A percentile compares a stretch with the other conserved stretches of the same genome.
phyloP scores from a whole-genome alignment of 2,113 vertebrate genomes.

The Rhegmatorhina hoffmannsi region DNA sequence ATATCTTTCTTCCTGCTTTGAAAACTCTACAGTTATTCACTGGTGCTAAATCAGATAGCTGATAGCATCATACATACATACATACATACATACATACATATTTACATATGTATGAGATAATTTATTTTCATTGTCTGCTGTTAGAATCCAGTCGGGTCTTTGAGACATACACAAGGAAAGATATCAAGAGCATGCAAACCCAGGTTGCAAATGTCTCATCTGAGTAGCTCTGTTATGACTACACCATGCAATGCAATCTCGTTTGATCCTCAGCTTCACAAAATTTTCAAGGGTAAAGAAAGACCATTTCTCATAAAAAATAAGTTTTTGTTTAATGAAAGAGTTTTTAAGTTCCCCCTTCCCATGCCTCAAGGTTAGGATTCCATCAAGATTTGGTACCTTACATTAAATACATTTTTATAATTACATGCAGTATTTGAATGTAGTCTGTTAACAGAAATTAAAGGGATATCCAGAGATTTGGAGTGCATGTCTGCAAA shows the following conservation, averaged over 20 bases:
- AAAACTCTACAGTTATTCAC: neutral
- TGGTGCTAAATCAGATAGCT: neutral
- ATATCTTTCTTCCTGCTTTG: neutral
- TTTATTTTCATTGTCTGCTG: neutral
- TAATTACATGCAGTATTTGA: neutral
- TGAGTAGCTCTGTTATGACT: neutral
- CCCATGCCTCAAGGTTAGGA: neutral
- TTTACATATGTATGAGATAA: neutral
- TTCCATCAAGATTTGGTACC: neutral
- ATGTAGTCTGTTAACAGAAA: neutral
- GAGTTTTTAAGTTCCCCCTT: neutral
- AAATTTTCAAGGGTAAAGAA: neutral
- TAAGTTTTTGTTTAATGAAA: neutral
- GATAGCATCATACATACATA: neutral
- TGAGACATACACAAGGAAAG: neutral
- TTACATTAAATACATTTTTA: neutral
- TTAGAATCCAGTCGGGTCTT: neutral
- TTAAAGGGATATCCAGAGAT: neutral
- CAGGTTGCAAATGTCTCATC: neutral
- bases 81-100: no score
- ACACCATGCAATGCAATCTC: neutral
- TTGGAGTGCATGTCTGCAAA: neutral
- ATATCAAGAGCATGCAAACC: accelerated
- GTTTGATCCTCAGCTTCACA: neutral
- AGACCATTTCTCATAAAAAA: neutral